Percentiles rank a stretch among this genome's conserved stretches.
Evolutionary conservation across 1,140 invertebrate genomes (phyloP).

Genomic region (Drosophila orosa): DNA sequence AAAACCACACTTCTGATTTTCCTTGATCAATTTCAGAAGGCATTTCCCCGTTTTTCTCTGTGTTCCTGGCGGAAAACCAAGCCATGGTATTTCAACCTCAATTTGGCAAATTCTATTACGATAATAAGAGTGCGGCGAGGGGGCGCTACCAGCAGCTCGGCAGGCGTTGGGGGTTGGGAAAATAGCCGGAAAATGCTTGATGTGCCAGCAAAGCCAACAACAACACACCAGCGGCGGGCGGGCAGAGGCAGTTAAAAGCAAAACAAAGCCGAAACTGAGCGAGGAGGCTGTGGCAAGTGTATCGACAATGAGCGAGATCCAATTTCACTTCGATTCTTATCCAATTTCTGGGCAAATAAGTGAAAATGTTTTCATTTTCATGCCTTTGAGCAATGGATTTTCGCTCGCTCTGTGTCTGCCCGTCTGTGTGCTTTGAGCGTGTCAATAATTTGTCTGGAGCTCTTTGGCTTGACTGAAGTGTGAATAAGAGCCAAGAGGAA

Average conservation of each 20-base stretch:
- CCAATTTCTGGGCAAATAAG: constrained; percentile 83
- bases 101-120: constrained; percentile 84
- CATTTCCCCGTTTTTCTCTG: not conserved
- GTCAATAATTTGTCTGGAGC: constrained; percentile 72
- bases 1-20: not conserved
- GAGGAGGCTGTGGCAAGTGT: constrained; percentile 58
- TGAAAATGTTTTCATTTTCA: constrained; percentile 83
- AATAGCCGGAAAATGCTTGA: constrained; percentile 82
- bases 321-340: constrained; percentile 84
- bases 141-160: constrained; percentile 12
- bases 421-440: constrained; percentile 51
- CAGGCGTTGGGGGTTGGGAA: constrained; percentile 30
- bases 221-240: constrained; percentile 13
- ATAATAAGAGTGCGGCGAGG: constrained; percentile 65
- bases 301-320: constrained; percentile 82
- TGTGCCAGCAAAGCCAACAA: constrained; percentile 47
- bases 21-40: not conserved
- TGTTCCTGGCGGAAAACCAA: constrained; percentile 9
- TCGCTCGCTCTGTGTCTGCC: constrained; percentile 7
- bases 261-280: constrained; percentile 58
- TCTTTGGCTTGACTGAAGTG: constrained; percentile 44
- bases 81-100: constrained; percentile 82
- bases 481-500: constrained; percentile 62
- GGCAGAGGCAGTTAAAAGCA: constrained; percentile 68
- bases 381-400: constrained; percentile 63